Evolutionary conservation across 2,888 invertebrate species (phyloP).

Genomic region (Falcaria lacertinaria): DNA sequence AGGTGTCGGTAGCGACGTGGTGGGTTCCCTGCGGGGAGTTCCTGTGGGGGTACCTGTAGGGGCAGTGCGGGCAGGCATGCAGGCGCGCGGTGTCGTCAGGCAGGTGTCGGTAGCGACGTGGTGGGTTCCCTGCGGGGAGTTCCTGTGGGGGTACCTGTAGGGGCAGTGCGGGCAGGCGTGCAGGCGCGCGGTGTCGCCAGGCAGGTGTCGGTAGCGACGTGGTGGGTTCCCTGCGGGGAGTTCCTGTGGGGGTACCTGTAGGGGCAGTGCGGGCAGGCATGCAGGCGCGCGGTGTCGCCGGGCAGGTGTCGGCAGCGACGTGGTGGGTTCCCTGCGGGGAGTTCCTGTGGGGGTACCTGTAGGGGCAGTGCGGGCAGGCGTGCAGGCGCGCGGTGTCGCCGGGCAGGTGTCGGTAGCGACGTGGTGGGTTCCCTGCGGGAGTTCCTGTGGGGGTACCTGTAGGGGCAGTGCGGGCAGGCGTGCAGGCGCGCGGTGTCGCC

Average conservation of each 20-base stretch:
- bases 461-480: constrained; percentile 79
- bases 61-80: constrained; percentile 80
- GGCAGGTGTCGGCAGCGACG: constrained; percentile 76
- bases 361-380: constrained; percentile 74
- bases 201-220: too few species aligned
- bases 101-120: constrained; percentile 82
- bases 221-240: too few species aligned
- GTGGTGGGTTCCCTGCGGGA: too few species aligned
- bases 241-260: background rate
- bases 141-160: too few species aligned
- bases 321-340: constrained; percentile 82
- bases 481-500: background rate
- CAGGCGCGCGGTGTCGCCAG: too few species aligned
- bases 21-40: too few species aligned
- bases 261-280: background rate
- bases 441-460: background rate
- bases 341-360: background rate
- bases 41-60: background rate
- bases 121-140: too few species aligned
- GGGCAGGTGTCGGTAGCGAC: too few species aligned
- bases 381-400: background rate
- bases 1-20: too few species aligned
- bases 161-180: constrained; percentile 76
- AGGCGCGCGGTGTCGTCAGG: constrained; percentile 66
- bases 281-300: background rate